A percentile compares a stretch with the other conserved stretches of the same genome.
Evolutionary conservation across 2,888 invertebrate genomes (phyloP).

Genomic region (Hesperia comma): DNA sequence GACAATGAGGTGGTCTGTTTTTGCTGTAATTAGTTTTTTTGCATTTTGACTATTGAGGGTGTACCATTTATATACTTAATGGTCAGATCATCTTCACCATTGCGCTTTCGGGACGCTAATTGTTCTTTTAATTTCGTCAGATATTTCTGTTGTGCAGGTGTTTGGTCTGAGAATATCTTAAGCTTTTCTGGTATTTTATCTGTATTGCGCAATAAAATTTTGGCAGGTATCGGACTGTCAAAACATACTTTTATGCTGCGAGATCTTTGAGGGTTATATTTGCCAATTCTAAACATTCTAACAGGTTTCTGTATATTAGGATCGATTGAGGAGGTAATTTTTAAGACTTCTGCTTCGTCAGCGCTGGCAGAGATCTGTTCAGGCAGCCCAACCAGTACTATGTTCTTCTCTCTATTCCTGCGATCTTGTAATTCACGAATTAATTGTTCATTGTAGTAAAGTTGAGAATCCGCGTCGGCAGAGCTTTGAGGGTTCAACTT

Average conservation of each 20-base stretch:
- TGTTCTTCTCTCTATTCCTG: slow-evolving; percentile 36
- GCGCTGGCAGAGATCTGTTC: slow-evolving; percentile 18
- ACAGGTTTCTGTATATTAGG: slow-evolving; percentile 25
- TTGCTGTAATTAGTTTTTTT: slow-evolving; percentile 33
- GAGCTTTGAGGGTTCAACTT: slow-evolving; percentile 13
- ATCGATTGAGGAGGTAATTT: slow-evolving; percentile 12
- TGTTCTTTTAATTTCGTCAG: slow-evolving; percentile 23
- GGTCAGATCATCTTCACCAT: slow-evolving; percentile 32
- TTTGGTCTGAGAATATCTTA: slow-evolving; percentile 36
- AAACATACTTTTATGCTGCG: slow-evolving; percentile 38
- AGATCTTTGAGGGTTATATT: slow-evolving; percentile 28
- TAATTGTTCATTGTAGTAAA: slow-evolving; percentile 35
- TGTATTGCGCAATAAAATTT: slow-evolving; percentile 26
- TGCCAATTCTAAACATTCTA: slow-evolving; percentile 36
- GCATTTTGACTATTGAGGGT: slow-evolving; percentile 26
- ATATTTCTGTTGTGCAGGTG: slow-evolving; percentile 38
- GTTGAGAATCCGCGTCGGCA: slow-evolving; percentile 5
- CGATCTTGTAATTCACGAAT: slow-evolving; percentile 38
- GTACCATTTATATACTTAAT: slow-evolving; percentile 33
- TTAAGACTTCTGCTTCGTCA: slow-evolving; percentile 31
- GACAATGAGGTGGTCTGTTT: not conserved
- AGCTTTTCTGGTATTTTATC: slow-evolving; percentile 26
- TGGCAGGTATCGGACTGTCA: slow-evolving; percentile 11
- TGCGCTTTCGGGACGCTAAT: slow-evolving; percentile 12
- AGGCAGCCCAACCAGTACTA: slow-evolving; percentile 30